Evolutionary conservation across 2,113 vertebrate species (phyloP).

Genomic region (Toxotes chatareus): DNA sequence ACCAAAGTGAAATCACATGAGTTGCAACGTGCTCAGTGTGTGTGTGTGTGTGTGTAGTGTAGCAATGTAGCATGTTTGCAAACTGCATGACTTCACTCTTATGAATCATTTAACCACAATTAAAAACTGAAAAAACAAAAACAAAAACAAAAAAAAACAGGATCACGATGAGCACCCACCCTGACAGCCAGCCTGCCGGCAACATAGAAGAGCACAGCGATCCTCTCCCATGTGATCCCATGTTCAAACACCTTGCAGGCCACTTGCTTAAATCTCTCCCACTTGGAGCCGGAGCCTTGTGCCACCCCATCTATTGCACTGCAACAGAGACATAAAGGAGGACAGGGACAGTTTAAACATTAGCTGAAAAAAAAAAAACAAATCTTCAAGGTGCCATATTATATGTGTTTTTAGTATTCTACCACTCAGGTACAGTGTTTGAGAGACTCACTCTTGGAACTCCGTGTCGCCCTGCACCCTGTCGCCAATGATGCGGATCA

Average conservation of each 20-base stretch:
- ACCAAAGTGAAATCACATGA: too few relatives aligned
- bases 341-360: too few relatives aligned
- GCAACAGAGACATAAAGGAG: not conserved
- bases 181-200: conserved; percentile 59
- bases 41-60: too few relatives aligned
- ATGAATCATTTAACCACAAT: too few relatives aligned
- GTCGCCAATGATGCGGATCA: conserved; percentile 64
- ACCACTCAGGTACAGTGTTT: not conserved
- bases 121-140: too few relatives aligned
- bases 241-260: conserved; percentile 49
- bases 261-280: conserved; percentile 45
- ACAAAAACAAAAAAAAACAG: too few relatives aligned
- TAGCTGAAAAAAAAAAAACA: not conserved
- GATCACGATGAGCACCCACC: conserved; percentile 32
- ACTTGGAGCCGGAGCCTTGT: not conserved
- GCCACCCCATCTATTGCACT: conserved; percentile 57
- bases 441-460: conserved; percentile 65
- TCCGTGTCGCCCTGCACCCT: conserved; percentile 43
- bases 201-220: conserved; percentile 67
- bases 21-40: too few relatives aligned
- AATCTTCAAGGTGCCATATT: not conserved
- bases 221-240: conserved; percentile 68
- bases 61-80: too few relatives aligned
- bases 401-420: not conserved
- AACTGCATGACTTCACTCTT: too few relatives aligned